Evolutionary conservation across 2,113 vertebrate species (phyloP), one percentile per base, ranked within the genome.

Genomic region (Gymnocephalus cernua): DNA sequence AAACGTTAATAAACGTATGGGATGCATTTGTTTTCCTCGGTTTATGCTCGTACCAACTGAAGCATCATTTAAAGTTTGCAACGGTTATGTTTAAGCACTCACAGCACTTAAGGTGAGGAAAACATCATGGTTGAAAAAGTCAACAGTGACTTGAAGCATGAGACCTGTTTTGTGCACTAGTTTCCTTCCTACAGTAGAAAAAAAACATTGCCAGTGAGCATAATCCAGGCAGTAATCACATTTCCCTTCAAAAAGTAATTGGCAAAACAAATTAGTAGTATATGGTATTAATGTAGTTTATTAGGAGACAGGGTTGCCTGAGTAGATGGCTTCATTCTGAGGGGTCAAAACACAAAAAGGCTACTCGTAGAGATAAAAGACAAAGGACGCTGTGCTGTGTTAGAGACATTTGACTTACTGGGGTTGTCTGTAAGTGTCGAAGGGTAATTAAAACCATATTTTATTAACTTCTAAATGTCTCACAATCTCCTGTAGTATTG

Each of bases 381-480:
- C 18, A n/a, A 25, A 61, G 11, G 15, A 41, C 57, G 18, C 35
- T 32, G 54, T 58, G 29, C 51, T 21, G 25, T 3, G 5, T 44
- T 5, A 4, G 9, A 45, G 9, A 4, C 25, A 3, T 51, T 50
- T 32, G 19, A 48, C 53, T 16, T 1, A 4, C 10, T 50, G 19
- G 41, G 44, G 27, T 25, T 6, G 1, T 38, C 19, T 62, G 25
- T 16, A 38, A 48, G 48, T 35, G 12, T 35, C 29, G n/a, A 57
- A 27, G 2, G 29, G 4, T 47, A 32, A 12, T 11, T 23, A 8
- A 76, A 63, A 68, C 32, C 54, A 47, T 51, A 50, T 45, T 59
- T 32, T 21, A 68, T 47, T 35, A 23, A 59, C 45, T 69, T 51
- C 18, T 23, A 25, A 48, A 29, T 56, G 64, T 66, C 70, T 66